These are phyloP conservation scores for Falco cherrug DNA, from an alignment of 2,797 vertebrate genomes.

Conservation along the genomic window DNA sequence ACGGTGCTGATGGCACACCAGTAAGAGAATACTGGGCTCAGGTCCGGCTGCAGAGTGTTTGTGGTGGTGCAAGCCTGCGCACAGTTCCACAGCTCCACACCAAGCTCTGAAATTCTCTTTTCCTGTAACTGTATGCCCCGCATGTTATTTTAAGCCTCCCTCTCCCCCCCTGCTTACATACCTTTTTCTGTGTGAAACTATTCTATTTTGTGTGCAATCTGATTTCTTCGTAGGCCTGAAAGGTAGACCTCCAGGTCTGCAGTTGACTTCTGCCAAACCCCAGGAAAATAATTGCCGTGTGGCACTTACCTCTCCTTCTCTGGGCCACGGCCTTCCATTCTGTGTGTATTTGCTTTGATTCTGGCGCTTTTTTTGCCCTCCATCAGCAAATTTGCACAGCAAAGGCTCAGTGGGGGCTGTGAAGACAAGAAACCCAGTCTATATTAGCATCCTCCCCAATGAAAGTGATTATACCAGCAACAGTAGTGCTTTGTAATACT, in stretches of 20 bases:
- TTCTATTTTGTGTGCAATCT: not conserved
- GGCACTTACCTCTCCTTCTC: conserved; percentile 94
- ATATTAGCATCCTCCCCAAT: conserved; percentile 72
- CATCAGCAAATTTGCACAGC: conserved; percentile 98
- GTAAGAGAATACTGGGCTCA: not conserved
- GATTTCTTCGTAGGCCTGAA: not conserved
- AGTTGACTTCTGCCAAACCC: not conserved
- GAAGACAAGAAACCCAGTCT: conserved; percentile 78
- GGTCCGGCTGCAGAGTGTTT: not conserved
- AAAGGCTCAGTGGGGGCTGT: conserved; percentile 95
- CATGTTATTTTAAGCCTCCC: not conserved
- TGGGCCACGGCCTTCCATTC: conserved; percentile 94
- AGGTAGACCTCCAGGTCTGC: not conserved
- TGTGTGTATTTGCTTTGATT: conserved; percentile 98
- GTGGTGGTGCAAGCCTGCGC: not conserved
- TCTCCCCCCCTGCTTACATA: not conserved
- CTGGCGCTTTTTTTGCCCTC: conserved; percentile 97
- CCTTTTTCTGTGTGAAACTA: not conserved
- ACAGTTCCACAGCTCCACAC: not conserved
- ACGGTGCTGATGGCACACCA: not conserved
- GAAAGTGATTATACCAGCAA: conserved; percentile 66
- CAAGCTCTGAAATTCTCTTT: not conserved
- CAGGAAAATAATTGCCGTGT: not conserved
- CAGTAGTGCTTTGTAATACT: conserved; percentile 69
- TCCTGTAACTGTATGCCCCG: not conserved